Evolutionary conservation across 2,888 invertebrate species (phyloP), one percentile per base, ranked within the genome.

Genomic region (Pristionchus exspectatus): DNA sequence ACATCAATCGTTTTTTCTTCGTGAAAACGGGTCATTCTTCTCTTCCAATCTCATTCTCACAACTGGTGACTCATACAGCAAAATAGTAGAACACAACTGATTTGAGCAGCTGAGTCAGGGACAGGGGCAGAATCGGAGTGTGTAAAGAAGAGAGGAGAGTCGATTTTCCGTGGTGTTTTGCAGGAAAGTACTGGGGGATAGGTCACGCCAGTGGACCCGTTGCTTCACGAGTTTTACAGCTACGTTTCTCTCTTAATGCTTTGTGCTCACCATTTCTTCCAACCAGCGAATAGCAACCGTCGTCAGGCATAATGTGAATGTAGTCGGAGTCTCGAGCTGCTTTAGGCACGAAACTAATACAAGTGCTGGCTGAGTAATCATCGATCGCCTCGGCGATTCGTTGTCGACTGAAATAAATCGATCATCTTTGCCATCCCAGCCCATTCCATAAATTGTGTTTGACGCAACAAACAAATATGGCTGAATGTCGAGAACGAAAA

Each of bases 201-300:
- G 50, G 33, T 14, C 18, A 30, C 21, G 44, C n/a, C 44, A n/a
- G 77, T 0, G 16, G 72, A 72, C 30, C 18, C 9, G 33, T 5
- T 59, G 16, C 18, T 59, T 59, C 16, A 16, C 56, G 18, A 5
- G 59, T 59, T 59, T 18, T 5, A 59, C 59, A 59, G 18, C 9
- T 27, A 38, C 18, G 14, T 74, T 24, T 14, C 33, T 27, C 21
- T n/a, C n/a, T n/a, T 21, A 14, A 7, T 38, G 87, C 5, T n/a
- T n/a, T 24, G 27, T 18, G 72, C 91, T 54, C 89, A 94, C 94
- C 94, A 54, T 93, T 93, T 88, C 93, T 90, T 2, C 95, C 95
- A 24, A 95, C 95, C 4, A 95, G 89, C 10, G 95, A 95, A 89
- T 95, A 95, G 88, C 95, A 95, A 21, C 95, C 95, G 83, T 95